phyloP scores from a whole-genome alignment of 2,113 vertebrate species.

The Vidua chalybeata region DNA sequence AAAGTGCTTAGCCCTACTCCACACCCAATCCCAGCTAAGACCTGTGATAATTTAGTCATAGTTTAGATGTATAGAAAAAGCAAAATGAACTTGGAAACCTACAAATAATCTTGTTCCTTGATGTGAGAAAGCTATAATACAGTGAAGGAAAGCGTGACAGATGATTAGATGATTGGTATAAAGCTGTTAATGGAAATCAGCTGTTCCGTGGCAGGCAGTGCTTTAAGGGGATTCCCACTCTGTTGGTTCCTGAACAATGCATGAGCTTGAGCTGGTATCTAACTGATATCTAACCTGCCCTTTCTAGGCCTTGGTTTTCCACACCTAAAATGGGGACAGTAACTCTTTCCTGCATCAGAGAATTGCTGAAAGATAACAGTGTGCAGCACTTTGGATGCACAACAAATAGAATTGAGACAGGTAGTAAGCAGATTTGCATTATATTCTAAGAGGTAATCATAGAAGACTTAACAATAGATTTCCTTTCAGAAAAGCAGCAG shows the following conservation, averaged over 20 bases:
- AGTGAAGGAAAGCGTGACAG: neutral
- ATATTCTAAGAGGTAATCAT: neutral
- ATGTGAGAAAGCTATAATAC: neutral
- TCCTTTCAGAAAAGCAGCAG: neutral
- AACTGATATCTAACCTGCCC: neutral
- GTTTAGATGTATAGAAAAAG: neutral
- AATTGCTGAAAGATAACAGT: neutral
- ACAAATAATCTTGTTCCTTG: neutral
- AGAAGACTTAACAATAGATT: neutral
- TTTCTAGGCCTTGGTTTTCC: neutral
- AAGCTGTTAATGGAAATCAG: neutral
- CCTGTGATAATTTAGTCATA: neutral
- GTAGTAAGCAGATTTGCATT: neutral
- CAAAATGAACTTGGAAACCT: neutral
- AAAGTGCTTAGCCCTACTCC: neutral
- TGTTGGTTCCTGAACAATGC: neutral
- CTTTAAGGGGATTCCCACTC: neutral
- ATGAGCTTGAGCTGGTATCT: neutral
- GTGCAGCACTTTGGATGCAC: neutral
- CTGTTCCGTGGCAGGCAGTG: neutral
- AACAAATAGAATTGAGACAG: neutral
- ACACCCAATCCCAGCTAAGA: neutral
- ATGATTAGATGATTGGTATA: neutral
- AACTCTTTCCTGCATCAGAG: neutral
- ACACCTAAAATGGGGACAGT: neutral